Evolutionary conservation across 2,888 invertebrate genomes (phyloP), one percentile per base, ranked within the genome.

Genomic region (Endotricha flammealis): DNA sequence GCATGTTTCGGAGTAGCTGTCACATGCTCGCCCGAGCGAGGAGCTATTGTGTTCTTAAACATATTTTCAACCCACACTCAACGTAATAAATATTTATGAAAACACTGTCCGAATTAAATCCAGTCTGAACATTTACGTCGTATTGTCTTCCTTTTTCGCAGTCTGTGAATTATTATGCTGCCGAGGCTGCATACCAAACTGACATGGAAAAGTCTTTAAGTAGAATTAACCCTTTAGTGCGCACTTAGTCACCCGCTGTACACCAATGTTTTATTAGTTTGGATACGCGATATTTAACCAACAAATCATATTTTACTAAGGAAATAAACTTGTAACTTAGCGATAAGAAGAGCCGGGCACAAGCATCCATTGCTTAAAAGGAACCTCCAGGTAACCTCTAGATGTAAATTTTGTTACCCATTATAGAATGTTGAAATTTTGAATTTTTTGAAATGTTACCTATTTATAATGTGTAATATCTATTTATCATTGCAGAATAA

Each of bases 61-160:
- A 67, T 63, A 66, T 67, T 64, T 69, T 58, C 51, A 53, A 48
- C 37, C 33, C 49, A 17, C 48, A 44, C 48, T 49, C 44, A 39
- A 48, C 50, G 50, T 48, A 55, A 57, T 72, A 69, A 67, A 77
- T 70, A 73, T 77, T 69, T 74, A 75, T 70, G 70, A 66, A 64
- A 64, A 57, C 55, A 49, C 55, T 58, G 61, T 64, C 59, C 53
- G 61, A 73, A 73, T 76, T 69, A 71, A 74, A 71, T 57, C 59
- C 64, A 53, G 56, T 50, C 53, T 62, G 52, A 51, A 52, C 58
- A 56, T 64, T 70, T 63, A 64, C 62, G 57, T 59, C 50, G 55
- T 59, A 62, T 62, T 61, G 58, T 66, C 57, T 51, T 48, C 38
- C 32, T 33, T 53, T 64, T 63, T 57, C 49, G 46, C 60, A 56